These are phyloP conservation scores for Standfussiana lucernea DNA, from an alignment of 2,888 invertebrate species.

Conservation along the genomic window DNA sequence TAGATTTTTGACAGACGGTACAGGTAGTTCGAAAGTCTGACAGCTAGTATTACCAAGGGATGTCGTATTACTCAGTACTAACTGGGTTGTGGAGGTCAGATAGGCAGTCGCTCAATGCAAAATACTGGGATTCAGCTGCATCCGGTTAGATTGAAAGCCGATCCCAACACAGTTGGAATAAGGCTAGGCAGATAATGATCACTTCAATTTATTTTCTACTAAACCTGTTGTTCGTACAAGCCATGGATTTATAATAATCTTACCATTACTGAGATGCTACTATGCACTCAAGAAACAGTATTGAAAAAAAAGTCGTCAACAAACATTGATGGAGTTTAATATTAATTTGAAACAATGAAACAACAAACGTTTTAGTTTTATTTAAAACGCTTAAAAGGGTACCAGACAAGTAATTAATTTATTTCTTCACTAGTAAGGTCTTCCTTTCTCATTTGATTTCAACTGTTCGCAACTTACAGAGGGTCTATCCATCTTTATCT, in stretches of 20 bases:
- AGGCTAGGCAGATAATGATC: no score
- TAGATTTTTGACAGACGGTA: no score
- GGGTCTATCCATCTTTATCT: not conserved
- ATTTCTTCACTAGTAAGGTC: not conserved
- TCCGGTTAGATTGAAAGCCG: no score
- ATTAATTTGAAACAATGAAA: slow-evolving; percentile 9
- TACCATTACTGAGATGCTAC: not conserved
- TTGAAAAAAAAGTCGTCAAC: not conserved
- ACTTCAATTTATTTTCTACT: no score
- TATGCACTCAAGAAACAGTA: not conserved
- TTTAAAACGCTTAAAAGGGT: slow-evolving; percentile 7
- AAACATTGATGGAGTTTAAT: slow-evolving; percentile 18
- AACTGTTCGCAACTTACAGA: not conserved
- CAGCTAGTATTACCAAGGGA: no score
- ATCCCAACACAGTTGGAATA: no score
- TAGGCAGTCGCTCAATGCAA: no score
- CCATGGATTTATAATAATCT: not conserved
- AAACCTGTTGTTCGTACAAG: no score
- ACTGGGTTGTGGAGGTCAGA: no score
- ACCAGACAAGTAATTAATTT: slow-evolving; percentile 23
- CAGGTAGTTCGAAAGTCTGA: no score
- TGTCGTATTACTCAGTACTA: no score
- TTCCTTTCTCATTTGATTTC: slow-evolving; percentile 16
- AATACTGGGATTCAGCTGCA: no score
- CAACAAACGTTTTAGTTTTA: slow-evolving; percentile 32